Evolutionary conservation across 2,113 vertebrate species (phyloP).

Genomic region (Engystomops pustulosus): DNA sequence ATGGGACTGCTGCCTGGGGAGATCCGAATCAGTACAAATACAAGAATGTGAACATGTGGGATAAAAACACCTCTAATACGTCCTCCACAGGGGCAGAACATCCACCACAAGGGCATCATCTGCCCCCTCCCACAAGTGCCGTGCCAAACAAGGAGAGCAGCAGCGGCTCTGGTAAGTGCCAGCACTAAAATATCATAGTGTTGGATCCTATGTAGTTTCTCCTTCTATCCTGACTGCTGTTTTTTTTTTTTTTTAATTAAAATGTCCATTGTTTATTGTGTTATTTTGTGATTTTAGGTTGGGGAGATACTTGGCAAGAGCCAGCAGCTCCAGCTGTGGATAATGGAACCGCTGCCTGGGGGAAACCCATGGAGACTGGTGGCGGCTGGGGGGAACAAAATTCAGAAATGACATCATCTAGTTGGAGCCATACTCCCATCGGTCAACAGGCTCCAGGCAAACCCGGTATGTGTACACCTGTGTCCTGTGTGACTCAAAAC

Average conservation of each 20-base stretch:
- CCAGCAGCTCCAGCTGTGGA: slow-evolving; percentile 84
- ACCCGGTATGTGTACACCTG: slow-evolving; percentile 82
- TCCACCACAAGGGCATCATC: slow-evolving; percentile 70
- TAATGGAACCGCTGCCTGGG: slow-evolving; percentile 96
- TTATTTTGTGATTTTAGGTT: slow-evolving; percentile 75
- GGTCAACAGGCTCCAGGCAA: slow-evolving; percentile 82
- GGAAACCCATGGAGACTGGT: slow-evolving; percentile 87
- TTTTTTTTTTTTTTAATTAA: no score
- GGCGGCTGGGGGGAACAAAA: slow-evolving; percentile 83
- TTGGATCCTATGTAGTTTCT: neutral
- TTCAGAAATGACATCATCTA: slow-evolving; percentile 73
- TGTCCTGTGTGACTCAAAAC: no score
- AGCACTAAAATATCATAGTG: neutral
- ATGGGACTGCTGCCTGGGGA: slow-evolving; percentile 97
- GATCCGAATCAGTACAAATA: slow-evolving; percentile 88
- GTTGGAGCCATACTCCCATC: slow-evolving; percentile 76
- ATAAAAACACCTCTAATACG: slow-evolving; percentile 78
- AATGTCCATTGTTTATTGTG: no score
- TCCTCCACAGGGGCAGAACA: slow-evolving; percentile 77
- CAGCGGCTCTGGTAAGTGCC: slow-evolving; percentile 72
- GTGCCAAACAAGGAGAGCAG: slow-evolving; percentile 77
- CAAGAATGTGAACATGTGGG: slow-evolving; percentile 93
- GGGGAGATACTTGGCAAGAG: slow-evolving; percentile 87
- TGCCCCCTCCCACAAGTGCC: slow-evolving; percentile 75
- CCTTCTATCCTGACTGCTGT: no score